A percentile compares a stretch with the other conserved stretches of the same genome.
phyloP scores from a whole-genome alignment of 1,140 invertebrate species.

The Aporrectodea caliginosa region DNA sequence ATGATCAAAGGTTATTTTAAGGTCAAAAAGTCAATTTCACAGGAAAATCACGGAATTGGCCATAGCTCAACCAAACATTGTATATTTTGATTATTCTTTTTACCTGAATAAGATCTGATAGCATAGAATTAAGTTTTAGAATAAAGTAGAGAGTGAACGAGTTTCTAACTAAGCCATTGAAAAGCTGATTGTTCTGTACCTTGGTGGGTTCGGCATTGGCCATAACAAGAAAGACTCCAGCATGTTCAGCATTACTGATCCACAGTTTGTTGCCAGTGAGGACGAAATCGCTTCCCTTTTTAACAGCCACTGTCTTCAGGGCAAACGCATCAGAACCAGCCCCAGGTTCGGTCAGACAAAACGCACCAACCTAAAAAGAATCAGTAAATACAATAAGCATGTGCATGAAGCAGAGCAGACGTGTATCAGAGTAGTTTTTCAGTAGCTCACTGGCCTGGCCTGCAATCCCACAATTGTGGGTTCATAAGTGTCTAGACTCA shows the following conservation, averaged over 20 bases:
- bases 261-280: constrained; percentile 97
- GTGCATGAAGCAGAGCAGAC: too few species aligned
- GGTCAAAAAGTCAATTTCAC: too few species aligned
- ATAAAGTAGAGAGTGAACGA: not conserved
- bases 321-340: constrained; percentile 76
- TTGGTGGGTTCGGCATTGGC: constrained; percentile 86
- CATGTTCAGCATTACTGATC: constrained; percentile 96
- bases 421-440: too few species aligned
- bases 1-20: too few species aligned
- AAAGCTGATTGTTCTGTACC: constrained; percentile 80
- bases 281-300: constrained; percentile 86
- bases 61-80: too few species aligned
- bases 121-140: not conserved
- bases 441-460: too few species aligned
- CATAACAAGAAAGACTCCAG: constrained; percentile 95
- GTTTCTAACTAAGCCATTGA: not conserved
- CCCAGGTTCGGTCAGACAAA: constrained; percentile 70
- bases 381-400: too few species aligned
- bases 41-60: too few species aligned
- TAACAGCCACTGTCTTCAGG: constrained; percentile 83
- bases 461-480: too few species aligned
- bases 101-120: not conserved
- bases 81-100: too few species aligned
- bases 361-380: constrained; percentile 61
- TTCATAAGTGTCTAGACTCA: too few species aligned